phyloP scores from a whole-genome alignment of 1,140 invertebrate species.

The Saxidomus purpurata region DNA sequence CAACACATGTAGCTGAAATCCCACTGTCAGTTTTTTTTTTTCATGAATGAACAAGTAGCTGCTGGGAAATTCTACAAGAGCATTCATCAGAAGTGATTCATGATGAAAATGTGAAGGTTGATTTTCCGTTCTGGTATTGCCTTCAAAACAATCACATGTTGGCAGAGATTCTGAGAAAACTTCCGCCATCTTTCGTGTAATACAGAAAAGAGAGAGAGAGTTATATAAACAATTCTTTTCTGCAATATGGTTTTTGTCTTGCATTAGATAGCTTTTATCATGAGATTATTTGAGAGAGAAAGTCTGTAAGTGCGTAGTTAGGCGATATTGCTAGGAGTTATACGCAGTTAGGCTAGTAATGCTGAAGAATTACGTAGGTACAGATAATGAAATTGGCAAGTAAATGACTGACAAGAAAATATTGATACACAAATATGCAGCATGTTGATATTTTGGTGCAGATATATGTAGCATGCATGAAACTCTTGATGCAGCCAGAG shows the following conservation, averaged over 20 bases:
- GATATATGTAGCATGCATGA: too few relatives aligned
- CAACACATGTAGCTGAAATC: too few relatives aligned
- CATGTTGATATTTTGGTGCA: too few relatives aligned
- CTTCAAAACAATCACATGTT: background rate
- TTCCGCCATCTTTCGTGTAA: background rate
- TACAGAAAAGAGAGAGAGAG: background rate
- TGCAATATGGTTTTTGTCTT: background rate
- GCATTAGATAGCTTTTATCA: background rate
- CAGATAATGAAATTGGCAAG: background rate
- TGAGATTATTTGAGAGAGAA: background rate
- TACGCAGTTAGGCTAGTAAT: background rate
- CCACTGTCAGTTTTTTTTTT: too few relatives aligned
- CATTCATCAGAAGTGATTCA: too few relatives aligned
- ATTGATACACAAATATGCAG: conserved; percentile 5
- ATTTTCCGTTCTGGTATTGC: background rate
- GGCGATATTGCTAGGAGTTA: too few relatives aligned
- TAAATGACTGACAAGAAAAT: background rate
- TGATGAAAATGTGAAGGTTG: background rate
- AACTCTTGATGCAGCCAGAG: too few relatives aligned
- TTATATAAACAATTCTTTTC: background rate
- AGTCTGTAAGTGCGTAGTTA: conserved; percentile 14
- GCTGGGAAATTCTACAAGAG: too few relatives aligned
- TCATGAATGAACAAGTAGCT: too few relatives aligned
- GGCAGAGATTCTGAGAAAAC: background rate
- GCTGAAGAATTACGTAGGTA: background rate